These are phyloP conservation scores for Chloroclystis v-ata DNA, from an alignment of 2,888 invertebrate genomes.

Conservation along the genomic window DNA sequence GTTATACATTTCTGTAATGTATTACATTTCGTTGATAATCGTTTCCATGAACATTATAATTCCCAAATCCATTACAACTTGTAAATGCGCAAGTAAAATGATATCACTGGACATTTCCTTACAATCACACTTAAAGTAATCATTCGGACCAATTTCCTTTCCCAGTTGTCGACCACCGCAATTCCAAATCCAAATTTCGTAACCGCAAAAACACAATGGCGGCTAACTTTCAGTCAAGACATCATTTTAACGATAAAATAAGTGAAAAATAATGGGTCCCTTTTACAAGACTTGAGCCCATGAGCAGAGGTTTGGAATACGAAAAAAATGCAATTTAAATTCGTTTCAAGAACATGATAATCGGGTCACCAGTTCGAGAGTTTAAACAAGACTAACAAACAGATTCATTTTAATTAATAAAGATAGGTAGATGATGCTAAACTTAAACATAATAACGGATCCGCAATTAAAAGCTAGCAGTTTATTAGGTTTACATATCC, in stretches of 20 bases:
- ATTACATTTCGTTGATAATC: no score
- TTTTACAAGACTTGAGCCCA: background rate
- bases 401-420: no score
- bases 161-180: slow-evolving; percentile 9
- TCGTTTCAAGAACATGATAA: no score
- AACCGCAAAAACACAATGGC: slow-evolving; percentile 22
- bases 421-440: no score
- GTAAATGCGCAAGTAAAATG: background rate
- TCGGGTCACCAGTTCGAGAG: no score
- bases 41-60: background rate
- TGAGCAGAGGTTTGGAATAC: background rate
- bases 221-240: slow-evolving; percentile 24
- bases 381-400: no score
- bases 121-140: slow-evolving; percentile 10
- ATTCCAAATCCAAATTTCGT: slow-evolving; percentile 18
- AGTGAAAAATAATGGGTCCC: slow-evolving; percentile 38
- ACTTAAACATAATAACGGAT: no score
- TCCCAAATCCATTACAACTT: background rate
- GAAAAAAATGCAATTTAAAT: no score
- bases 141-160: slow-evolving; percentile 5
- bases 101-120: background rate
- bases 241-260: slow-evolving; percentile 42
- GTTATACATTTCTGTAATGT: no score
- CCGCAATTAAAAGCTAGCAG: background rate
- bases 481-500: background rate